These are phyloP conservation scores for Campoplex capitator DNA, from an alignment of 2,888 invertebrate species.

Conservation along the genomic window DNA sequence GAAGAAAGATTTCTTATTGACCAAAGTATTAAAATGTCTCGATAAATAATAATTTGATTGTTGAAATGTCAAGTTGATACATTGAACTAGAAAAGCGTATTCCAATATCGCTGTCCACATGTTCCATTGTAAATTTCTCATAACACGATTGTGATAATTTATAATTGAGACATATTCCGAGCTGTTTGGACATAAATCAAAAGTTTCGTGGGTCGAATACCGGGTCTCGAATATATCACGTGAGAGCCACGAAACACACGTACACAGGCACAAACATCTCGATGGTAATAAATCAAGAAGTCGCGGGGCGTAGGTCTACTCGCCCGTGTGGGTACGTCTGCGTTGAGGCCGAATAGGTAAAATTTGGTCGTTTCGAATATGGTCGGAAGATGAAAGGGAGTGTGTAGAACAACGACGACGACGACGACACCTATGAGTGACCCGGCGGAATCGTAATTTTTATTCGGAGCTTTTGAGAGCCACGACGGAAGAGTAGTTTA, in stretches of 20 bases:
- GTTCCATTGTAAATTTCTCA: conserved; percentile 10
- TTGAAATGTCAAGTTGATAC: not conserved
- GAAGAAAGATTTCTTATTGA: not conserved
- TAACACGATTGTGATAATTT: conserved; percentile 50
- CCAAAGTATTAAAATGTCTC: not conserved
- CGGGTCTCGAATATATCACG: conserved; percentile 35
- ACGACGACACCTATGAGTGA: conserved; percentile 67
- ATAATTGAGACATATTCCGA: conserved; percentile 65
- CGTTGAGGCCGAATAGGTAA: conserved; percentile 19
- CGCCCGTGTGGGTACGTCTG: not conserved
- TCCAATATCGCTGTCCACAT: not conserved
- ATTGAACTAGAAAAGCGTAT: not conserved
- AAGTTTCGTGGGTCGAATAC: conserved; percentile 52
- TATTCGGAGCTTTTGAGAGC: not conserved
- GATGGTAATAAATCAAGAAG: conserved; percentile 61
- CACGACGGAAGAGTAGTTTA: not conserved
- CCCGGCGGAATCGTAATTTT: conserved; percentile 74
- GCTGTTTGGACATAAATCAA: conserved; percentile 62
- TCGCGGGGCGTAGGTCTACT: conserved; percentile 56
- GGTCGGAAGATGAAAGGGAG: conserved; percentile 30
- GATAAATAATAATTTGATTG: not conserved
- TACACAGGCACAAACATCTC: conserved; percentile 24
- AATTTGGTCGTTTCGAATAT: conserved; percentile 23
- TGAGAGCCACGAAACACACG: conserved; percentile 5
- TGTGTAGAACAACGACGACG: not conserved